Evolutionary conservation across 2,113 vertebrate genomes (phyloP).

Genomic region (Herpailurus yagouaroundi): DNA sequence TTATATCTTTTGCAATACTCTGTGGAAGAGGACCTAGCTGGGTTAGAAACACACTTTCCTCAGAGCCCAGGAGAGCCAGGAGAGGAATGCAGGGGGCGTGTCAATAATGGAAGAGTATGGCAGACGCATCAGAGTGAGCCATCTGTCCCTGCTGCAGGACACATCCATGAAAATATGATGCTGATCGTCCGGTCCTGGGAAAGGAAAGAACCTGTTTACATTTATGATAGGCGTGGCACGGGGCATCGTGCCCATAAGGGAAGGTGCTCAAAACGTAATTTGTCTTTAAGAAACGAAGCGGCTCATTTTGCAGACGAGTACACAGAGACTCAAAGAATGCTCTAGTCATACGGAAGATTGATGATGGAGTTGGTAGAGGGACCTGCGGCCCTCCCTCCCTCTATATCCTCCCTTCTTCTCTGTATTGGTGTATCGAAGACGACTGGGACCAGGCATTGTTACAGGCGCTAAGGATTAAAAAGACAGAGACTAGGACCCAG

Average conservation of each 20-base stretch:
- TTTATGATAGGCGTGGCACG: neutral
- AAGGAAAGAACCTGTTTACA: neutral
- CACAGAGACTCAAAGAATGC: neutral
- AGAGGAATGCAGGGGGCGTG: constrained; percentile 77
- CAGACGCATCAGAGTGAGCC: constrained; percentile 81
- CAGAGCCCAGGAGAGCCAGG: neutral
- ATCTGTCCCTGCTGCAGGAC: constrained; percentile 78
- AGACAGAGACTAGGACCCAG: neutral
- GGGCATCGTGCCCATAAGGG: neutral
- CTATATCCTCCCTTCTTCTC: neutral
- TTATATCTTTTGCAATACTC: neutral
- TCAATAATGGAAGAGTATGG: constrained; percentile 84
- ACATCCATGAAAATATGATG: neutral
- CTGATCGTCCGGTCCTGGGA: neutral
- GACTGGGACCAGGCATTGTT: neutral
- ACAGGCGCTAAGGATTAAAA: neutral
- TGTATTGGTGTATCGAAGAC: too few species aligned
- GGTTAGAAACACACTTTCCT: constrained; percentile 15
- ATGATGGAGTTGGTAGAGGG: neutral
- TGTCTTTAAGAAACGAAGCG: neutral
- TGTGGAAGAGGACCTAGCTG: neutral
- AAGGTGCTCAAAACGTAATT: neutral
- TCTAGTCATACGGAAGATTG: neutral
- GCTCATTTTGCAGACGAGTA: neutral
- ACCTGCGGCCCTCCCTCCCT: neutral